These are phyloP conservation scores for Meloidogyne floridensis DNA, from an alignment of 1,140 invertebrate genomes.

Conservation along the genomic window DNA sequence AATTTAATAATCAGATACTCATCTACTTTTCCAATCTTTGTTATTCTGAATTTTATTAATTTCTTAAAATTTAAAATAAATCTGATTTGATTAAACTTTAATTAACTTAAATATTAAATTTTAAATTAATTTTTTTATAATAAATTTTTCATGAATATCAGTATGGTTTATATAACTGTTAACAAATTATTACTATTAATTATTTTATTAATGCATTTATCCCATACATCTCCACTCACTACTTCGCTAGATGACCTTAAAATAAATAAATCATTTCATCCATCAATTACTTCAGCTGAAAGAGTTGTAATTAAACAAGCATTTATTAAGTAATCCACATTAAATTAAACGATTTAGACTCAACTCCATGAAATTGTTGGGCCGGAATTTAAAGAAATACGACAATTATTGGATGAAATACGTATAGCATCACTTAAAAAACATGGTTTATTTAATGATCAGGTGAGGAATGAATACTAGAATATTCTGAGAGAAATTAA, in stretches of 20 bases:
- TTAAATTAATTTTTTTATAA: too few species aligned
- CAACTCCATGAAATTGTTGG: constrained; percentile 8
- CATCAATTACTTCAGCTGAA: not conserved
- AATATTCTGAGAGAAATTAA: not conserved
- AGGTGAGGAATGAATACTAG: constrained; percentile 11
- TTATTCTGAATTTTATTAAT: too few species aligned
- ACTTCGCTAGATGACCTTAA: not conserved
- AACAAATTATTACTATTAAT: not conserved
- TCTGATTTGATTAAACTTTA: too few species aligned
- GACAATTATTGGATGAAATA: constrained; percentile 35
- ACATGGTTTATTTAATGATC: constrained; percentile 30
- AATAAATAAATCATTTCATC: not conserved
- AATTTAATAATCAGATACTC: not conserved
- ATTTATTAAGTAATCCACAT: not conserved
- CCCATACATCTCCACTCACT: not conserved
- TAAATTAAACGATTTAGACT: not conserved
- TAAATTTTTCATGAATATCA: not conserved
- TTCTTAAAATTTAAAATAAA: too few species aligned
- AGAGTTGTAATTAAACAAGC: not conserved
- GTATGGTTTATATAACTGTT: not conserved
- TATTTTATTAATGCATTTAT: not conserved
- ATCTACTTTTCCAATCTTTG: too few species aligned
- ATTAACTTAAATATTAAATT: too few species aligned
- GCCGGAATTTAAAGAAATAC: constrained; percentile 29
- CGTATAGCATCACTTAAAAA: constrained; percentile 31